Evolutionary conservation across 2,888 invertebrate species (phyloP), one percentile per base, ranked within the genome.

Genomic region (Flexamia atlantica): DNA sequence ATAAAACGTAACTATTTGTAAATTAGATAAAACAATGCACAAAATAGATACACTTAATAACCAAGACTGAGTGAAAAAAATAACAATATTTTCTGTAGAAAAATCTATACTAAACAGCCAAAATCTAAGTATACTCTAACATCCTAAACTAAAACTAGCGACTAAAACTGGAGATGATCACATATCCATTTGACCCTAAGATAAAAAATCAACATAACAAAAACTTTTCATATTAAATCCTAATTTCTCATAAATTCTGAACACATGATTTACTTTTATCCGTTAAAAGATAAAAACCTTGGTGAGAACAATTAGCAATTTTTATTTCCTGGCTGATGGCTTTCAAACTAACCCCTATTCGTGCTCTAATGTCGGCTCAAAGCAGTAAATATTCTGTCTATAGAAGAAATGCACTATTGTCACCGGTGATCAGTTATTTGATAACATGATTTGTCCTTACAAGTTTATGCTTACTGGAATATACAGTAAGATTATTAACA

Each of bases 81-180:
- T 5, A 57, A 57, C 7, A 20, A 57, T 20, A 23, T 12, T 4
- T 28, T 64, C 28, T 64, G 64, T 64, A 64, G 64, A 64, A 64
- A n/a, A 64, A 64, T 64, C 64, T 64, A 64, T 25, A 28, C 64
- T 64, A 64, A 30, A 64, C 64, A 64, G 64, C 64, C 64, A 28
- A 64, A 64, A 5, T 53, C 53, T 53, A 53, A 17, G 17, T 46
- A 46, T 46, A 46, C 46, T 2, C 46, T 46, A 46, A 46, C 46
- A 53, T 53, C 46, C 46, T 46, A 46, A 46, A 46, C 46, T 64
- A 64, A 28, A 64, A 28, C 64, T 64, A 28, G 30, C 64, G 20
- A 28, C 64, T 64, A 64, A 25, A 64, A 57, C 57, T 28, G 28
- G 30, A 28, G 30, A 25, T 64, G 28, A 9, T 28, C 14, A 64